phyloP scores from a whole-genome alignment of 1,140 invertebrate genomes.

The Zaprionus africanus region DNA sequence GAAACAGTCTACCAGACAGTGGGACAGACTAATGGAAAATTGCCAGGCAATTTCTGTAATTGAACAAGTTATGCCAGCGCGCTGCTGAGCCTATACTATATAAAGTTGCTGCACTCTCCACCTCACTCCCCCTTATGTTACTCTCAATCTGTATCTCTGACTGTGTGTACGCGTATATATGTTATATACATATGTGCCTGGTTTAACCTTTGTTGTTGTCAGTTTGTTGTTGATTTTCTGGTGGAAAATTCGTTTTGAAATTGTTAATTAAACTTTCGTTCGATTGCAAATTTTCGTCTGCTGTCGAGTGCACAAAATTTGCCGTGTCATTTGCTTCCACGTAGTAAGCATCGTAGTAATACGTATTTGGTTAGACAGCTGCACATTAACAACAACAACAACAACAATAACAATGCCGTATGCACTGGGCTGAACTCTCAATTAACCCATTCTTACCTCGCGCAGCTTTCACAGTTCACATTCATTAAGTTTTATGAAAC shows the following conservation, averaged over 20 bases:
- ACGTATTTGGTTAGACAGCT: slow-evolving; percentile 44
- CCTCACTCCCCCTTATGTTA: background rate
- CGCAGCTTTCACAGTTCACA: slow-evolving; percentile 65
- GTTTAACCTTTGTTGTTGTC: slow-evolving; percentile 16
- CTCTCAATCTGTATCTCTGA: background rate
- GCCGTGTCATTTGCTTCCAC: slow-evolving; percentile 34
- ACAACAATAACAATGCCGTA: slow-evolving; percentile 20
- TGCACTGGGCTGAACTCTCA: slow-evolving; percentile 34
- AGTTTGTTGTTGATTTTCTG: slow-evolving; percentile 21
- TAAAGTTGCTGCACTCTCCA: slow-evolving; percentile 2
- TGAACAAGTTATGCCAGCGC: slow-evolving; percentile 62
- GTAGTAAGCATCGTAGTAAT: slow-evolving; percentile 4
- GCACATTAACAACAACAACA: slow-evolving; percentile 28
- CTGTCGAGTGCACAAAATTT: slow-evolving; percentile 57
- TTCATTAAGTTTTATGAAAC: slow-evolving; percentile 81
- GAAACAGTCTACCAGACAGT: slow-evolving; percentile 25
- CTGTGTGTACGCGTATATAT: background rate
- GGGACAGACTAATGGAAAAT: slow-evolving; percentile 31
- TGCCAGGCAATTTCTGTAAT: slow-evolving; percentile 76
- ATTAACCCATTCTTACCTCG: slow-evolving; percentile 54
- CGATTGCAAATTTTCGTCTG: slow-evolving; percentile 43
- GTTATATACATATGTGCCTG: background rate
- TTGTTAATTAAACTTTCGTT: slow-evolving; percentile 72
- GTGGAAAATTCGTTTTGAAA: slow-evolving; percentile 42
- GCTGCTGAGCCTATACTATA: slow-evolving; percentile 24